Percentiles rank a stretch among this genome's conserved stretches.
phyloP scores from a whole-genome alignment of 2,113 vertebrate species.

The Eolophus roseicapilla region DNA sequence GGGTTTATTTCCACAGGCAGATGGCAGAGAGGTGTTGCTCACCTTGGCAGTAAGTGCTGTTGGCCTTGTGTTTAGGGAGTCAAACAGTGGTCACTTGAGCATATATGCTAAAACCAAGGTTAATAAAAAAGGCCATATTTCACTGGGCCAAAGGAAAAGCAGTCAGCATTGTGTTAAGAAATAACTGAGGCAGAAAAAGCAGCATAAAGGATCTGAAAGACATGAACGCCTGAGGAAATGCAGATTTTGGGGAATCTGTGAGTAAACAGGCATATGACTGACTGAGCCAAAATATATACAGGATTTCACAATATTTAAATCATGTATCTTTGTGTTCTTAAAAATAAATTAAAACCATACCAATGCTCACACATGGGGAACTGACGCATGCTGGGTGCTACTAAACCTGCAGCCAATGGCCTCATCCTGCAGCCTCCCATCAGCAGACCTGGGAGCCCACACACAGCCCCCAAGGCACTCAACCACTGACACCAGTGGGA shows the following conservation, averaged over 20 bases:
- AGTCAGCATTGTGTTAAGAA: conserved; percentile 47
- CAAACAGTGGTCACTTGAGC: background rate
- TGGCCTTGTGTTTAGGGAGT: background rate
- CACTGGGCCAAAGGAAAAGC: background rate
- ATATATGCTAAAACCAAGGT: rapidly evolving
- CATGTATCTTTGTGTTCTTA: conserved; percentile 70
- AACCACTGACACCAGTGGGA: background rate
- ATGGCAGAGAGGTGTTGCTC: background rate
- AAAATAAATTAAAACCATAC: conserved; percentile 68
- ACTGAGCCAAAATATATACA: conserved; percentile 68
- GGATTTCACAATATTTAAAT: conserved; percentile 72
- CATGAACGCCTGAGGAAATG: conserved; percentile 67
- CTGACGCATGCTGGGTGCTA: background rate
- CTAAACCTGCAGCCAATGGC: conserved; percentile 4
- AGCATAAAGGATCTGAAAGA: conserved; percentile 62
- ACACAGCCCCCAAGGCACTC: background rate
- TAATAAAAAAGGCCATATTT: background rate
- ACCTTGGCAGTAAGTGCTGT: background rate
- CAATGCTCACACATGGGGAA: conserved; percentile 39
- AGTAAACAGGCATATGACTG: conserved; percentile 71
- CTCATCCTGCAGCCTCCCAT: background rate
- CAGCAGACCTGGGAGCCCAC: background rate
- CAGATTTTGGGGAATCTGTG: conserved; percentile 71
- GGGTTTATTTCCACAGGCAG: background rate
- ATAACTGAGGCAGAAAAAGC: conserved; percentile 60